These are phyloP conservation scores for Calameuta pallipes DNA, from an alignment of 2,888 invertebrate species.

Conservation along the genomic window DNA sequence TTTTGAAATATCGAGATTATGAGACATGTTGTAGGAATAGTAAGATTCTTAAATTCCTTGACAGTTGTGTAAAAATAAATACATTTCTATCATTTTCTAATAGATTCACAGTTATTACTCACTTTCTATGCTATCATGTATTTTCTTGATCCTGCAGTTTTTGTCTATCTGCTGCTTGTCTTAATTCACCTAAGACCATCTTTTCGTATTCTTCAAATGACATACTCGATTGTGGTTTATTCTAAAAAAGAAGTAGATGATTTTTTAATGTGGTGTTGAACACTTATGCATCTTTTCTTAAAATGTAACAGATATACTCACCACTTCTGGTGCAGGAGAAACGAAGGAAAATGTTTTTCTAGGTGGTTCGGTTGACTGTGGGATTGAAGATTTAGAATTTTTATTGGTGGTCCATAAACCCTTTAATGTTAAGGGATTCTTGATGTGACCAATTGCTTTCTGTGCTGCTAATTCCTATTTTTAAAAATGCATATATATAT, in stretches of 20 bases:
- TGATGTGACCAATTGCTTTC: constrained; percentile 72
- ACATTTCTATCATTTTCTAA: not conserved
- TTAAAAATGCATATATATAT: constrained; percentile 10
- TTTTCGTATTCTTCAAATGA: constrained; percentile 83
- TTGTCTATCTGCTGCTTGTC: constrained; percentile 89
- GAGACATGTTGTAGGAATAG: not conserved
- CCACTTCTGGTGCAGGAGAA: constrained; percentile 52
- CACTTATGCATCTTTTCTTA: constrained; percentile 3
- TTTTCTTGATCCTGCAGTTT: constrained; percentile 72
- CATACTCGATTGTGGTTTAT: constrained; percentile 30
- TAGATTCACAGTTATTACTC: not conserved
- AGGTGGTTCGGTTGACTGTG: constrained; percentile 3
- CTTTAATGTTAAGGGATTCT: constrained; percentile 79
- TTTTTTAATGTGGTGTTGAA: constrained; percentile 5
- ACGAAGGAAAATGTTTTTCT: constrained; percentile 36
- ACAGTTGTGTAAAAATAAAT: not conserved
- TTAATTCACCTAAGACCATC: constrained; percentile 80
- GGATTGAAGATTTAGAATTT: constrained; percentile 25
- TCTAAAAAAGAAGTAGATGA: constrained; percentile 7
- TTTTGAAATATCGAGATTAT: not conserved
- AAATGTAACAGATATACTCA: constrained; percentile 26
- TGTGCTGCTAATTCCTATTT: constrained; percentile 69
- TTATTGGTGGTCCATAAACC: constrained; percentile 71
- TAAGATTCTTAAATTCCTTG: not conserved
- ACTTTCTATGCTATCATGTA: not conserved